These are phyloP conservation scores for Agapornis canus DNA, from an alignment of 2,797 vertebrate genomes.

Conservation along the genomic window DNA sequence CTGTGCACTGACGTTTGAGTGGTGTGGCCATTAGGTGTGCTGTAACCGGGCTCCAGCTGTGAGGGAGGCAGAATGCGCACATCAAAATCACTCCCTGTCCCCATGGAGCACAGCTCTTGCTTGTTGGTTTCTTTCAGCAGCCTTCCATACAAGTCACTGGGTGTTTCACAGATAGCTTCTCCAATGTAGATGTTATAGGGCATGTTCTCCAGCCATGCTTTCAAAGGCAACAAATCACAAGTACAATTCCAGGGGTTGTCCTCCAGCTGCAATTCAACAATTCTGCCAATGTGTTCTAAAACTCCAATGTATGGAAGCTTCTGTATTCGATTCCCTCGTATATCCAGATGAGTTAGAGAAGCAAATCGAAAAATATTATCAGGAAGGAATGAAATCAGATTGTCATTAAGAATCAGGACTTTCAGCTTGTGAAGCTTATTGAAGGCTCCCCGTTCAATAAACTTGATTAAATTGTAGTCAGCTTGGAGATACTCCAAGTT, in stretches of 20 bases:
- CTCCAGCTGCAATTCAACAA: constrained; percentile 95
- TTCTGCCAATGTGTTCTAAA: constrained; percentile 95
- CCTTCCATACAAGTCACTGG: constrained; percentile 93
- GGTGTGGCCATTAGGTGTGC: constrained; percentile 82
- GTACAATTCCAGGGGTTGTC: constrained; percentile 99
- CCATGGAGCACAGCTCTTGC: constrained; percentile 95
- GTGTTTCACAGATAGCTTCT: constrained; percentile 96
- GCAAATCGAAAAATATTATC: constrained; percentile 99
- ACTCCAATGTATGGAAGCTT: constrained; percentile 96
- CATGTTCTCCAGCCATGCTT: constrained; percentile 99
- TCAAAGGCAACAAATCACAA: constrained; percentile 94
- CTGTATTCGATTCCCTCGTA: constrained; percentile 96
- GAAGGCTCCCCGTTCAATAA: constrained; percentile 97
- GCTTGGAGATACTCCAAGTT: constrained; percentile 99
- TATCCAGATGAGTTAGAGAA: constrained; percentile 97
- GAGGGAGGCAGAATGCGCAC: constrained; percentile 89
- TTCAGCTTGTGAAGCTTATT: constrained; percentile 98
- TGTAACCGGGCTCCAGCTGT: constrained; percentile 84
- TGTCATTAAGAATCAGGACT: constrained; percentile 98
- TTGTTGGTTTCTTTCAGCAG: constrained; percentile 97
- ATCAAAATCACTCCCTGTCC: constrained; percentile 93
- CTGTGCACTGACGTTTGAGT: constrained; percentile 85
- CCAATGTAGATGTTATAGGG: constrained; percentile 98
- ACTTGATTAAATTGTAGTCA: constrained; percentile 99
- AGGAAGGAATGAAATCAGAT: constrained; percentile 93